Conservation (phyloP, 2,113 vertebrate species). For the Ophiodon elongatus region DNA sequence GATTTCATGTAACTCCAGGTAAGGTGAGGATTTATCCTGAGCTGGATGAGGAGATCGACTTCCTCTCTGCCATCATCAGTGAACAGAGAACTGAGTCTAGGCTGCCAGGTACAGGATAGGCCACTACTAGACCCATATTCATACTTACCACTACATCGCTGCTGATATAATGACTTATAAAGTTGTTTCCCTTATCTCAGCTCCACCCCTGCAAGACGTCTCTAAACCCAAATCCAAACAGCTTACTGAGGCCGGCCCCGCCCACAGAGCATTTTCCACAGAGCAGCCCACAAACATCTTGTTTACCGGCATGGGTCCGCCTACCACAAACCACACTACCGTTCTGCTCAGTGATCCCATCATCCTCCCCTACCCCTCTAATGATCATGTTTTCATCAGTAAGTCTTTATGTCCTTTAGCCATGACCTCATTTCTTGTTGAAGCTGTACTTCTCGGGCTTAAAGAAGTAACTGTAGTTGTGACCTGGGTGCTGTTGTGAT, state of each 20-base stretch:
- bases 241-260: slow-evolving; percentile 1
- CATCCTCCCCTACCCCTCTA: slow-evolving; percentile 74
- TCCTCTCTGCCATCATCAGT: slow-evolving; percentile 87
- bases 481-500: background rate
- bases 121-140: background rate
- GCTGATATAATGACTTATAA: background rate
- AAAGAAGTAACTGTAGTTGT: background rate
- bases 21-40: slow-evolving; percentile 72
- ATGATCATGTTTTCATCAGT: slow-evolving; percentile 85
- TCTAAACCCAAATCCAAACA: slow-evolving; percentile 27
- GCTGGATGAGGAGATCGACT: slow-evolving; percentile 91
- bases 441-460: background rate
- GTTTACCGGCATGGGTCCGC: slow-evolving; percentile 15
- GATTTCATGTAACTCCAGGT: slow-evolving; percentile 50
- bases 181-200: slow-evolving; percentile 18
- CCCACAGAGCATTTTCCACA: slow-evolving; percentile 14
- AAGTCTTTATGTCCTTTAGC: slow-evolving; percentile 57
- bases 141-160: background rate
- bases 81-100: slow-evolving; percentile 76
- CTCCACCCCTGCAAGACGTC: slow-evolving; percentile 34
- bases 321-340: slow-evolving; percentile 41
- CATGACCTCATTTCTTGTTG: background rate
- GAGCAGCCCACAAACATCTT: slow-evolving; percentile 33
- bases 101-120: slow-evolving; percentile 72
- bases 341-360: slow-evolving; percentile 73